Evolutionary conservation across 2,113 vertebrate genomes (phyloP).

Genomic region (Illadopsis cleaveri): DNA sequence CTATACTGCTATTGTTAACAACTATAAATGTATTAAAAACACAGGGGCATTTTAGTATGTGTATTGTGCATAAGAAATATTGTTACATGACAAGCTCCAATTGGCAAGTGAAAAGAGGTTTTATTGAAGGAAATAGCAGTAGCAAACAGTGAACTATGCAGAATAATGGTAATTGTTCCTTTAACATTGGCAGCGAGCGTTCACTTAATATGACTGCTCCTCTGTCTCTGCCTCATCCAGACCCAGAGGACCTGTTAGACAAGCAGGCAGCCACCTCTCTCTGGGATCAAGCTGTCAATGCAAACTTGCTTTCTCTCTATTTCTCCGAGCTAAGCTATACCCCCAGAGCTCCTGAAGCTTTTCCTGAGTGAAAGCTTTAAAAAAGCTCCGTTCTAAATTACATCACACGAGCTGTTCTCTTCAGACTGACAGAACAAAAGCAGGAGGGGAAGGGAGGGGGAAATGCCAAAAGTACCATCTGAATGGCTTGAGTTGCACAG

Average conservation of each 20-base stretch:
- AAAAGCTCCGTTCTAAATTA: conserved; percentile 74
- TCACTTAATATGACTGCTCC: conserved; percentile 69
- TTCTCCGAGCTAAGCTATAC: conserved; percentile 70
- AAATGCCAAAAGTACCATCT: conserved; percentile 63
- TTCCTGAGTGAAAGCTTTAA: conserved; percentile 77
- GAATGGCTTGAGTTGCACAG: conserved; percentile 54
- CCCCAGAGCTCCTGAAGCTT: conserved; percentile 70
- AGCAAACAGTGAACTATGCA: conserved; percentile 67
- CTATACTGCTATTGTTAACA: conserved; percentile 71
- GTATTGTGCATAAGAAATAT: conserved; percentile 72
- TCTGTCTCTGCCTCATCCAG: conserved; percentile 69
- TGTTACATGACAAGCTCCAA: conserved; percentile 74
- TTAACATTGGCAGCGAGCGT: conserved; percentile 51
- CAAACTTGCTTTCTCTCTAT: conserved; percentile 71
- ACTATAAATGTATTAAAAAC: conserved; percentile 72
- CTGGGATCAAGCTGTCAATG: conserved; percentile 77
- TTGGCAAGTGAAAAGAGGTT: conserved; percentile 73
- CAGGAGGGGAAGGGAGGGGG: not conserved
- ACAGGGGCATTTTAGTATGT: conserved; percentile 72
- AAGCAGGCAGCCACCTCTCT: conserved; percentile 75
- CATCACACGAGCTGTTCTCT: conserved; percentile 63
- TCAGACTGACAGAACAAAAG: conserved; percentile 78
- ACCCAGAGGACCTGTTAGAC: conserved; percentile 76
- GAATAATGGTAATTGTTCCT: conserved; percentile 74
- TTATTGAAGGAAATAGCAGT: conserved; percentile 73